Evolutionary conservation across 2,888 invertebrate genomes (phyloP).

Genomic region (Linnaemya tessellans): DNA sequence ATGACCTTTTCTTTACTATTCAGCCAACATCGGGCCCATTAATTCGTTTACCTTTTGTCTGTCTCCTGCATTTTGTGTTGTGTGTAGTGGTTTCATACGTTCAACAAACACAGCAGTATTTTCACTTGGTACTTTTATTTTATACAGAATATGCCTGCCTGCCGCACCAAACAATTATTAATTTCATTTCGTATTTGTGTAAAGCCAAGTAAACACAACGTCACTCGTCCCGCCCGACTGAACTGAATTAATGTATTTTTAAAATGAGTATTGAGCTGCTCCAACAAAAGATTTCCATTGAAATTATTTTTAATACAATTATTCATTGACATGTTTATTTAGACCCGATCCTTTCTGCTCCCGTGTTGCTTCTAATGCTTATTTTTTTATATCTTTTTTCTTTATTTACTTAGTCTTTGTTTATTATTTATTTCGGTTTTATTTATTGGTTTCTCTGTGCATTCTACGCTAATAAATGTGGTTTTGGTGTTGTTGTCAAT

Average conservation of each 20-base stretch:
- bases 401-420: slow-evolving; percentile 3
- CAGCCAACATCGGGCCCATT: slow-evolving; percentile 1
- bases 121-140: slow-evolving; percentile 27
- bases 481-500: slow-evolving; percentile 42
- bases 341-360: slow-evolving; percentile 20
- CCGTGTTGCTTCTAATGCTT: slow-evolving; percentile 2
- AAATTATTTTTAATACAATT: slow-evolving; percentile 64
- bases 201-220: slow-evolving; percentile 29
- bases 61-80: slow-evolving; percentile 12
- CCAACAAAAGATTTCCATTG: slow-evolving; percentile 16
- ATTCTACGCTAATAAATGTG: slow-evolving; percentile 53
- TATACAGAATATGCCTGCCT: slow-evolving; percentile 7
- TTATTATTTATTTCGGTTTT: background rate
- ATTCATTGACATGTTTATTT: slow-evolving; percentile 64
- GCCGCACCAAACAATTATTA: background rate
- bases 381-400: too few species aligned
- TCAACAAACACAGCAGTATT: slow-evolving; percentile 7
- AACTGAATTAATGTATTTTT: slow-evolving; percentile 42
- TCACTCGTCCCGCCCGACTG: background rate
- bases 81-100: background rate
- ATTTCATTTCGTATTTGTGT: slow-evolving; percentile 9
- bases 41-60: slow-evolving; percentile 27
- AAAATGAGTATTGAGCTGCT: slow-evolving; percentile 26
- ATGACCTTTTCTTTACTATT: slow-evolving; percentile 56
- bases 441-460: slow-evolving; percentile 9